Base-by-base conservation (phyloP, 92 coral and sea anemone species). In the Paragorgia papillata region DNA sequence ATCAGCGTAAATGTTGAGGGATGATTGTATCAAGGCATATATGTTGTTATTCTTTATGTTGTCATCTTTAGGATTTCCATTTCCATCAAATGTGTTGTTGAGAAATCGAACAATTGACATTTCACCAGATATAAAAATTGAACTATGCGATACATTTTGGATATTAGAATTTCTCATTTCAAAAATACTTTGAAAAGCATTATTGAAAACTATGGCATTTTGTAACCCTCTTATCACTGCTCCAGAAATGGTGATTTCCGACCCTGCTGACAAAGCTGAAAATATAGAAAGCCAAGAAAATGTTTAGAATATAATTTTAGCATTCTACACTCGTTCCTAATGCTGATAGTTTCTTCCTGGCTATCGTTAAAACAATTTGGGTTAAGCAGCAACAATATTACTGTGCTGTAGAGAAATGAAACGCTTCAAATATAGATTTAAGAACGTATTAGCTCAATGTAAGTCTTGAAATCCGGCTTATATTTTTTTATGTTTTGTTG, bases 31-130 rank as follows among this genome's bases (percentile, higher is more conserved):
- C 28, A 22, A 6, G 22, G 62, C 62, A 14, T 37, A 4, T 10
- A 4, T 37, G 43, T 37, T 37, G 4, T 37, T 37, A 4, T 4
- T 37, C 4, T 37, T 37, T 10, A 4, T 10, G 43, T 4, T 31
- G 18, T 13, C 31, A 13, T 56, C 62, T 1, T 14, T 25, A 0
- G 74, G 17, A 14, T 25, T 68, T 2, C 58, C 75, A 59, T 68
- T 68, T 19, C 46, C 6, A 0, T 46, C 35, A 68, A 68, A 68
- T 44, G 43, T 49, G 24, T 49, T 68, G 39, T 68, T 49, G 1
- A 68, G 3, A 18, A 68, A 10, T 49, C 48, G 22, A 7, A 68
- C 7, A 9, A 31, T 31, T 0, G 35, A 68, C 19, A 14, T 20
- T 27, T 28, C 25, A 3, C 75, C 57, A 0, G 39, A 27, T 33